A percentile compares a stretch with the other conserved stretches of the same genome.
Conservation (phyloP, 2,888 invertebrate species). For the Cryptocephalus moraei region DNA sequence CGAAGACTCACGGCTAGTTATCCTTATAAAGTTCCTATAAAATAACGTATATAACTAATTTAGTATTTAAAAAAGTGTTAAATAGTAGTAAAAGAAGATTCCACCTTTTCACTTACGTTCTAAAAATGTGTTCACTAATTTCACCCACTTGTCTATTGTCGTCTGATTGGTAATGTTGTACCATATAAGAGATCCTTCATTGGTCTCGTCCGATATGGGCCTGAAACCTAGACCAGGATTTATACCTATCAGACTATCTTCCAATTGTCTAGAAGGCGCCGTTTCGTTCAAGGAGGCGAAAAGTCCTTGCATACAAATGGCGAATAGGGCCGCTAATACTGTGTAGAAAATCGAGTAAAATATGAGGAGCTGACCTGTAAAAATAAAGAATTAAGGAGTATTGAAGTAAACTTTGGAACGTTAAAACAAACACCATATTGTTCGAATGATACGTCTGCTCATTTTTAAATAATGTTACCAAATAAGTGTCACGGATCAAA, state of each 20-base stretch:
- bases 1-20: too few species aligned
- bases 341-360: constrained; percentile 88
- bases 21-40: too few species aligned
- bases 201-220: constrained; percentile 44
- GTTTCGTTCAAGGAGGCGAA: constrained; percentile 55
- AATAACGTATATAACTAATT: too few species aligned
- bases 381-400: constrained; percentile 4
- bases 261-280: constrained; percentile 67
- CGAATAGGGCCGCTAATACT: constrained; percentile 71
- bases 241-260: constrained; percentile 64
- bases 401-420: too few species aligned
- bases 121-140: constrained; percentile 45
- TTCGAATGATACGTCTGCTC: too few species aligned
- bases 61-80: too few species aligned
- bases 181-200: constrained; percentile 52
- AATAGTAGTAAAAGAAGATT: background rate
- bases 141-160: constrained; percentile 45
- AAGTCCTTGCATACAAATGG: constrained; percentile 77
- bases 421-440: too few species aligned
- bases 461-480: too few species aligned
- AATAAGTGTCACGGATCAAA: too few species aligned
- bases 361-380: constrained; percentile 66
- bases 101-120: constrained; percentile 40
- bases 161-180: constrained; percentile 44
- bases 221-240: constrained; percentile 57